These are phyloP conservation scores for Phrixothrix hirtus DNA, from an alignment of 2,888 invertebrate species.

Conservation along the genomic window DNA sequence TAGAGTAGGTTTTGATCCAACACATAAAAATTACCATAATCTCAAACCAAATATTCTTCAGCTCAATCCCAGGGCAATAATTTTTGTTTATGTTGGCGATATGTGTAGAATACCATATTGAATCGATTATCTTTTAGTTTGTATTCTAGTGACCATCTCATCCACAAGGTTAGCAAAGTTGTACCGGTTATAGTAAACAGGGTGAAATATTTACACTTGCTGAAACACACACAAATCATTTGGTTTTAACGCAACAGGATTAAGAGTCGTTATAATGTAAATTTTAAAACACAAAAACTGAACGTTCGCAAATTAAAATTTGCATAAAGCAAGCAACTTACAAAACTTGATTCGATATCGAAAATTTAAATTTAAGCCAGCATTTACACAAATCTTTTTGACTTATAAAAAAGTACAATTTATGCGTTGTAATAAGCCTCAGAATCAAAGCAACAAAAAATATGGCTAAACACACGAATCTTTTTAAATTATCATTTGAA, in stretches of 20 bases:
- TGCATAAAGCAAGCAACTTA: constrained; percentile 12
- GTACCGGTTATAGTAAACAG: constrained; percentile 1
- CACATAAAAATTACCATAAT: constrained; percentile 32
- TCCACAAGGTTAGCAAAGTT: constrained; percentile 13
- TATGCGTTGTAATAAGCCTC: too few species aligned
- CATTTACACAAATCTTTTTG: background rate
- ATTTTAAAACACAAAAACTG: constrained; percentile 15
- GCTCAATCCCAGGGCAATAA: constrained; percentile 31
- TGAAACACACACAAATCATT: background rate
- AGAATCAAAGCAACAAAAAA: too few species aligned
- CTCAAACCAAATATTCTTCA: constrained; percentile 29
- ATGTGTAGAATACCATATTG: constrained; percentile 28
- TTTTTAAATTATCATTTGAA: too few species aligned
- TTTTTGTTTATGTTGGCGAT: constrained; percentile 33
- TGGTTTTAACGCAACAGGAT: constrained; percentile 6
- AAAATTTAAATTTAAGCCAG: constrained; percentile 1
- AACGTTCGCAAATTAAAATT: constrained; percentile 15
- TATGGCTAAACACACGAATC: too few species aligned
- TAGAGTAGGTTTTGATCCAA: constrained; percentile 17
- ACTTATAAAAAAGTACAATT: constrained; percentile 1
- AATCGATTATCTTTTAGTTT: constrained; percentile 32
- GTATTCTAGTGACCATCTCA: constrained; percentile 30
- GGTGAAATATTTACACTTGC: background rate
- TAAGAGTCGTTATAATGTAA: constrained; percentile 16
- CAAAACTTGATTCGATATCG: constrained; percentile 3